These are phyloP conservation scores for Notamacropus eugenii DNA, from an alignment of 2,797 vertebrate species.

Conservation along the genomic window DNA sequence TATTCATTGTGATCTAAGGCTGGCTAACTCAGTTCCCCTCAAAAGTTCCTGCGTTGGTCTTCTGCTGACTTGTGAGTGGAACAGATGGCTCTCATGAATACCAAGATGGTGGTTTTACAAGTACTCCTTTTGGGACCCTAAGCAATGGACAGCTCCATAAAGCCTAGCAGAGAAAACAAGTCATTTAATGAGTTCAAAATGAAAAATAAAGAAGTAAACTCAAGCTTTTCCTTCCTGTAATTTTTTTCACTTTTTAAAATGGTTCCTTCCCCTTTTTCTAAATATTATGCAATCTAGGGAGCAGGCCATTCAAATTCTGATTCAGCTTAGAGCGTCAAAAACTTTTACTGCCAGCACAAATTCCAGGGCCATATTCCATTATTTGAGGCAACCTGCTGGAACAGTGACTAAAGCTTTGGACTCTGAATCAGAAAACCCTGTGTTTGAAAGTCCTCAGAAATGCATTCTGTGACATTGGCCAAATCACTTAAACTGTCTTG, in stretches of 20 bases:
- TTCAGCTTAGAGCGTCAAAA: neutral
- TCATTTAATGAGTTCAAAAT: neutral
- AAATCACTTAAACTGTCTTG: neutral
- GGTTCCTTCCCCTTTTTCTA: neutral
- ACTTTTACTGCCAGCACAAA: neutral
- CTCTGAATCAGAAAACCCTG: neutral
- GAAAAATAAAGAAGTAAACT: neutral
- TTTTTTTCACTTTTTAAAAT: neutral
- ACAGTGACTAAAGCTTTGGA: neutral
- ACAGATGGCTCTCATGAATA: neutral
- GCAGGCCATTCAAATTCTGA: neutral
- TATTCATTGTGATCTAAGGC: conserved; percentile 61
- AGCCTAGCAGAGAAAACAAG: neutral
- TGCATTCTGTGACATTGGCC: neutral
- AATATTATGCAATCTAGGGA: neutral
- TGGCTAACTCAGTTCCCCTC: conserved; percentile 63
- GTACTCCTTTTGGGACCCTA: neutral
- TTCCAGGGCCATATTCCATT: neutral
- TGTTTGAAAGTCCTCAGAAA: neutral
- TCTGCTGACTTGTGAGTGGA: neutral
- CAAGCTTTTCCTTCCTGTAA: neutral
- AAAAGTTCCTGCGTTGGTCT: conserved; percentile 55
- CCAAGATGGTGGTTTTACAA: neutral
- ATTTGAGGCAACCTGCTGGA: neutral
- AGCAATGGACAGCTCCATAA: neutral